A percentile compares a stretch with the other conserved stretches of the same genome.
Conservation (phyloP, 2,113 vertebrate species). For the Syrmaticus mikado region DNA sequence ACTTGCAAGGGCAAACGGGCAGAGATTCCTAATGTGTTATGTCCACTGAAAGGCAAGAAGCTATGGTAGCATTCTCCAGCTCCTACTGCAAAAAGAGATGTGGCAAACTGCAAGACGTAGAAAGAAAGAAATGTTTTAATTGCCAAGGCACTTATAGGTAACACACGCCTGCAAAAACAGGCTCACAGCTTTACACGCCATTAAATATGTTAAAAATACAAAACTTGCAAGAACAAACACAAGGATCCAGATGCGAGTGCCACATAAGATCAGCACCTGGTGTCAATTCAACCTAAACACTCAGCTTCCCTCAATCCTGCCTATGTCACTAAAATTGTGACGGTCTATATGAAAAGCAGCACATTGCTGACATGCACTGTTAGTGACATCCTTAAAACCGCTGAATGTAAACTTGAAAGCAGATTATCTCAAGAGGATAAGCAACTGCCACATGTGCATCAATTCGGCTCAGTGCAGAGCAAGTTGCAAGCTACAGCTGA, state of each 20-base stretch:
- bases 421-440: conserved; percentile 71
- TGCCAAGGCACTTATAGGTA: not conserved
- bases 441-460: conserved; percentile 49
- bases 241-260: not conserved
- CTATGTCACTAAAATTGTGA: not conserved
- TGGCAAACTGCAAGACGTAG: not conserved
- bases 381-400: conserved; percentile 18
- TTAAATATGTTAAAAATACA: not conserved
- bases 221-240: not conserved
- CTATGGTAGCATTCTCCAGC: not conserved
- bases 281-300: not conserved
- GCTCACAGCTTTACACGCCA: not conserved
- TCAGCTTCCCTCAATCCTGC: not conserved
- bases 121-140: not conserved
- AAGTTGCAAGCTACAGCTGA: conserved; percentile 9
- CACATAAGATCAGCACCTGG: conserved; percentile 15
- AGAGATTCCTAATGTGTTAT: not conserved
- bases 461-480: not conserved
- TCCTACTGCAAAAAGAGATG: not conserved
- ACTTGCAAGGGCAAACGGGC: not conserved
- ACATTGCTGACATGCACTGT: conserved; percentile 34
- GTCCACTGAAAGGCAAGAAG: not conserved
- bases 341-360: not conserved
- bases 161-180: not conserved
- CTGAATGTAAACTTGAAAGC: conserved; percentile 57